Conservation (phyloP, 2,888 invertebrate species). For the Drosophila falleni region DNA sequence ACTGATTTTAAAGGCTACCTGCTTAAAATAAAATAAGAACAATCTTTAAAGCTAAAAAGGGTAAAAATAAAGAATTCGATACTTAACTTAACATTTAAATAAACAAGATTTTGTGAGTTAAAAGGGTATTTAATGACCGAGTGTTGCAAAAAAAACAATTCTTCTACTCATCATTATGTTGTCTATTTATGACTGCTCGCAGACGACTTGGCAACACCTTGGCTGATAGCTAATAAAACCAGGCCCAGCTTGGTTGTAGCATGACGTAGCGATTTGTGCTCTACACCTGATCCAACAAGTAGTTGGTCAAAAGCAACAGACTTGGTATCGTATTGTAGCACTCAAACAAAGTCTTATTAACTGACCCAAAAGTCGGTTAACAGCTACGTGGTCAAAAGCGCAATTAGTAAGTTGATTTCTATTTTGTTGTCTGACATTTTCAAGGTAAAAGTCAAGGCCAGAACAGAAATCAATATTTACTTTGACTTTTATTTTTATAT, state of each 20-base stretch:
- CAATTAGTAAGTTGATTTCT: constrained; percentile 58
- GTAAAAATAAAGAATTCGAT: too few relatives aligned
- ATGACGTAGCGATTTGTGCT: constrained; percentile 64
- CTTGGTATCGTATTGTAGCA: constrained; percentile 10
- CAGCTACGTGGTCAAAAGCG: constrained; percentile 35
- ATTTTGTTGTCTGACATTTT: constrained; percentile 26
- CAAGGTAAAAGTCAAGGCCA: constrained; percentile 79
- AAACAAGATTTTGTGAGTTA: too few relatives aligned
- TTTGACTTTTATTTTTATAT: constrained; percentile 9
- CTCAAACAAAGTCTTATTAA: constrained; percentile 15
- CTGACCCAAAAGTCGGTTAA: constrained; percentile 39
- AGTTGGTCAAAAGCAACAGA: background rate
- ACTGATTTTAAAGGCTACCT: too few relatives aligned
- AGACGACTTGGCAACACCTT: constrained; percentile 74
- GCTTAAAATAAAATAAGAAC: too few relatives aligned
- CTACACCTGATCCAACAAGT: constrained; percentile 38
- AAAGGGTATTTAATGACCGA: constrained; percentile 8
- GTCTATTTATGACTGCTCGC: constrained; percentile 38
- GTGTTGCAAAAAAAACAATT: too few relatives aligned
- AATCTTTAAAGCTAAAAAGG: too few relatives aligned
- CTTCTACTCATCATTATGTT: constrained; percentile 12
- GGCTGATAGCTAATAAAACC: constrained; percentile 48
- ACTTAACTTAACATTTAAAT: too few relatives aligned
- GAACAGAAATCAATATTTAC: constrained; percentile 25
- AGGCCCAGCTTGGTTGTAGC: constrained; percentile 31